These are phyloP conservation scores for Suncus etruscus DNA, from an alignment of 2,113 vertebrate genomes.

Conservation along the genomic window DNA sequence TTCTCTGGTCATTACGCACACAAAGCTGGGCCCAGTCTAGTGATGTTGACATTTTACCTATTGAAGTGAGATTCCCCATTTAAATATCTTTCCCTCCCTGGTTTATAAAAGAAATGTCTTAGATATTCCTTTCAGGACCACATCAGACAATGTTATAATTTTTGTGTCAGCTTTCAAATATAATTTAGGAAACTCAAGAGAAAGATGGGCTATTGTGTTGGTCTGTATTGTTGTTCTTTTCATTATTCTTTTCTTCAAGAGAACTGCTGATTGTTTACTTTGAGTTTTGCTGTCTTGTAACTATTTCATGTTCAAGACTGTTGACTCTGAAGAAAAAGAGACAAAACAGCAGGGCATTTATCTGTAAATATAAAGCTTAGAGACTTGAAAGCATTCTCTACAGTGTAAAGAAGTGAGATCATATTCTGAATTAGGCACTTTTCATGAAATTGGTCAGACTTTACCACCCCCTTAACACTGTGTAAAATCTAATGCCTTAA, in stretches of 20 bases:
- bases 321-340: conserved; percentile 28
- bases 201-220: background rate
- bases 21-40: background rate
- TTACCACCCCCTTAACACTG: background rate
- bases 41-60: background rate
- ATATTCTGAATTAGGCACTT: conserved; percentile 29
- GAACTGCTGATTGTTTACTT: background rate
- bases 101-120: background rate
- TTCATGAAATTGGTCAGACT: background rate
- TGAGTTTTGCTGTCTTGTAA: conserved; percentile 23
- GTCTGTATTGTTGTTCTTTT: background rate
- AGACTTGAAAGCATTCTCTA: background rate
- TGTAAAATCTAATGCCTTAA: background rate
- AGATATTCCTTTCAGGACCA: background rate
- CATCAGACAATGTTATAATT: background rate
- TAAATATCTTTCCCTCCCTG: background rate
- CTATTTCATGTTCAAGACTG: conserved; percentile 30
- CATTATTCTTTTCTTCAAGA: conserved; percentile 4
- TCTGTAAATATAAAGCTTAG: conserved; percentile 18
- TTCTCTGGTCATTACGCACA: background rate
- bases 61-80: background rate
- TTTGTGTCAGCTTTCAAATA: conserved; percentile 9
- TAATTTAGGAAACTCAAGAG: background rate
- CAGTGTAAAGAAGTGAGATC: background rate
- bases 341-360: background rate